A percentile compares a stretch with the other conserved stretches of the same genome.
Conservation (phyloP, 2,888 invertebrate species). For the Lathronympha strigana region DNA sequence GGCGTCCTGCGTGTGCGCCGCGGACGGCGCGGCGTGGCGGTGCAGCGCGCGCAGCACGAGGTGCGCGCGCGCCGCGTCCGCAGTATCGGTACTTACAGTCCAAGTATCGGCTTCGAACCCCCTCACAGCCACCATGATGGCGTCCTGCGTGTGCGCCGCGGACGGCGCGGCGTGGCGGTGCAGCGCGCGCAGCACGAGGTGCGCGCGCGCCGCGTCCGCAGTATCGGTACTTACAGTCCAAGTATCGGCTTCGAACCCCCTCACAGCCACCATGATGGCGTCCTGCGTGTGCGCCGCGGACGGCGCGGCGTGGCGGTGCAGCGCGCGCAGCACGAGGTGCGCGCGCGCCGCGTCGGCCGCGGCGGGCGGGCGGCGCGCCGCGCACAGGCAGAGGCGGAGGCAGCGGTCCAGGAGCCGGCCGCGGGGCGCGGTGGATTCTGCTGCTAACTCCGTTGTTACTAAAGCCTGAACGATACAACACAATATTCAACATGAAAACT, state of each 20-base stretch:
- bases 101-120: conserved; percentile 90
- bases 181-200: conserved; percentile 92
- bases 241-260: neutral
- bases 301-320: conserved; percentile 89
- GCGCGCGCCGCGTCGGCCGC: conserved; percentile 73
- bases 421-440: conserved; percentile 3
- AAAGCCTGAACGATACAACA: conserved; percentile 84
- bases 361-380: conserved; percentile 80
- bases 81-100: no score
- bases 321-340: conserved; percentile 92
- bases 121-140: conserved; percentile 88
- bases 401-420: conserved; percentile 55
- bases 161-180: conserved; percentile 87
- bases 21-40: no score
- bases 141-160: conserved; percentile 86
- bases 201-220: conserved; percentile 79
- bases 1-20: no score
- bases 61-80: no score
- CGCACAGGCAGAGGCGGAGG: conserved; percentile 80
- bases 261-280: conserved; percentile 80
- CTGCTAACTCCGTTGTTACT: conserved; percentile 87
- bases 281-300: conserved; percentile 85
- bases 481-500: neutral
- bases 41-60: no score
- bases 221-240: conserved; percentile 27